Base-by-base conservation (phyloP, 2,888 invertebrate species). In the Troilus luridus region DNA sequence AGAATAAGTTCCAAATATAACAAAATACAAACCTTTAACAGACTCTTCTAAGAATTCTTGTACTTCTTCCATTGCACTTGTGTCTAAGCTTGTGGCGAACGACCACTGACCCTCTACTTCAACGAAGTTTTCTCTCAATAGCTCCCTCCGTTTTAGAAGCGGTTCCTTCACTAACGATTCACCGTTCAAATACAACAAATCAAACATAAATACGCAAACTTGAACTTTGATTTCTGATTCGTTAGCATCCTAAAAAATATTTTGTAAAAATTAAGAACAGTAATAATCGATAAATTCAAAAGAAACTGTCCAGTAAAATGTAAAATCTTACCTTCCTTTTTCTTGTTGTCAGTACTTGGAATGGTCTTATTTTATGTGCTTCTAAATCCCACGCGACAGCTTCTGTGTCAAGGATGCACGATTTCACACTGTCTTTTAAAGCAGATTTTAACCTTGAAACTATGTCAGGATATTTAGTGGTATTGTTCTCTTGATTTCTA, bases 171-270 rank as follows among this genome's bases (percentile, higher is more conserved):
- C 98, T 59, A 99, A 95, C 6, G 99, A 95, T 93, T 96, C 95
- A 0, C 98, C 99, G 95, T 99, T 99, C 19, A 99, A 95, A 94
- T 97, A 99, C 41, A 99, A 95, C 93, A 99, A 95, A 95, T 99
- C 99, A 94, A 99, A 99, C 94, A 98, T 97, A 94, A 98, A 99
- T 60, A 99, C 97, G 94, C 99, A 99, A 92, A 99, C 98, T 94
- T 97, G 97, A 0, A 98, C 97, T 94, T 97, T 97, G 92, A 97
- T 97, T 89, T 97, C 96, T 0, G 95, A 94, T 93, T 96, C 96
- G 93, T 95, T 95, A 0, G 96, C 97, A 94, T 97, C 97, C 96
- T 97, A 93, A 67, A 91, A 91, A 90, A 89, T 10, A 92, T n/a
- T 9, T 41, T 41, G 41, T 85, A 72, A 81, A 56, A 81, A 88